Evolutionary conservation across 2,888 invertebrate genomes (phyloP).

Genomic region (Amphipyra berbera): DNA sequence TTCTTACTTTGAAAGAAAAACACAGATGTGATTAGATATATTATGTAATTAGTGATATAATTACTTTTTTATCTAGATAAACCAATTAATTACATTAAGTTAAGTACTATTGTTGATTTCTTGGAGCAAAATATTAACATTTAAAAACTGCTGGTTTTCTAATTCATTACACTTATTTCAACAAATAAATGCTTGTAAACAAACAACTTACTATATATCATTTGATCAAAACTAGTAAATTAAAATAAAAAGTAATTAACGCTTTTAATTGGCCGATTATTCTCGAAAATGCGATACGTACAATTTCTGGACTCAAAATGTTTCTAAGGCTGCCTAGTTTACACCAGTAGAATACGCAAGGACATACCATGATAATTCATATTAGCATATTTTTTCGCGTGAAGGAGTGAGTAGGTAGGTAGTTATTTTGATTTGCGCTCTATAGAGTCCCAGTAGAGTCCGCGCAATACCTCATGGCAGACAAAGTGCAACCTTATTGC

Average conservation of each 20-base stretch:
- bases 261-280: background rate
- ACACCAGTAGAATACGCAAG: conserved; percentile 20
- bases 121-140: conserved; percentile 24
- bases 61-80: conserved; percentile 40
- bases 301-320: background rate
- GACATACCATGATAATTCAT: too few relatives aligned
- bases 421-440: too few relatives aligned
- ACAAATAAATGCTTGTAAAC: conserved; percentile 4
- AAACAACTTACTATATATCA: conserved; percentile 1
- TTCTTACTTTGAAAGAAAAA: conserved; percentile 18
- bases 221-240: conserved; percentile 3
- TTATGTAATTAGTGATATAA: conserved; percentile 44
- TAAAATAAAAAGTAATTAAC: background rate
- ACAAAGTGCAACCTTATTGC: too few relatives aligned
- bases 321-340: conserved; percentile 5
- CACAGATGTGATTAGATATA: conserved; percentile 33
- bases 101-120: conserved; percentile 34
- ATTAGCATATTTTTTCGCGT: too few relatives aligned
- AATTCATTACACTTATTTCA: conserved; percentile 3
- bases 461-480: too few relatives aligned
- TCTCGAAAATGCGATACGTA: conserved; percentile 11
- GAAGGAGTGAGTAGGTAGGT: too few relatives aligned
- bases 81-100: conserved; percentile 36
- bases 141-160: conserved; percentile 10
- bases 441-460: too few relatives aligned